Evolutionary conservation across 2,797 vertebrate genomes (phyloP), one percentile per base, ranked within the genome.

Genomic region (Trachops cirrhosus): DNA sequence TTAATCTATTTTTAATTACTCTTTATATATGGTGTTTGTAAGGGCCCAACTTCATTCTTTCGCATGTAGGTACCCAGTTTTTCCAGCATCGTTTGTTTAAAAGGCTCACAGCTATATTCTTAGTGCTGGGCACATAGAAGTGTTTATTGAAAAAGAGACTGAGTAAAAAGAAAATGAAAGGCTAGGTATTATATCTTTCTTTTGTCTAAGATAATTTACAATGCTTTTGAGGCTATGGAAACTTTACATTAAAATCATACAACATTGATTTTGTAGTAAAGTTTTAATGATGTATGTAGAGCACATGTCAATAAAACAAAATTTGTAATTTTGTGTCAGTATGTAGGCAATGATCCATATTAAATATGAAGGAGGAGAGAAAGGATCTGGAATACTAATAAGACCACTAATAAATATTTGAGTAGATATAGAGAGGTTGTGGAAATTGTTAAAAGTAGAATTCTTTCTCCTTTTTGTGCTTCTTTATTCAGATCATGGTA

Each of bases 241-340:
- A 85, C 59, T 85, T 79, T 71, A 52, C 82, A 77, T 85, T 95
- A 94, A 93, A 83, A 64, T 87, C 57, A 85, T 77, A 94, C 24
- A 71, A n/a, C 32, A 32, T 92, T 74, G 90, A 94, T 52, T 95
- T 93, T 62, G 74, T 92, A 75, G 90, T 96, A 73, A 95, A 34
- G 10, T 96, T 95, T 86, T 97, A 96, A 93, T 96, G 91, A 62
- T 95, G 3, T 82, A 50, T 46, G 6, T 80, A 89, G 24, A 96
- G 22, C 24, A 87, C 78, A 84, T 95, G 77, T 94, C 71, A 89
- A 37, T 91, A 86, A 94, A 94, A 87, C 78, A 90, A 86, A 95
- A 80, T 71, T 94, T 93, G 32, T 87, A 94, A 93, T 96, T 97
- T 94, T 90, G 41, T 90, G 50, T 96, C 80, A 77, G 91, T 91